Evolutionary conservation across 1,140 invertebrate genomes (phyloP).

Genomic region (Camponotus floridanus): DNA sequence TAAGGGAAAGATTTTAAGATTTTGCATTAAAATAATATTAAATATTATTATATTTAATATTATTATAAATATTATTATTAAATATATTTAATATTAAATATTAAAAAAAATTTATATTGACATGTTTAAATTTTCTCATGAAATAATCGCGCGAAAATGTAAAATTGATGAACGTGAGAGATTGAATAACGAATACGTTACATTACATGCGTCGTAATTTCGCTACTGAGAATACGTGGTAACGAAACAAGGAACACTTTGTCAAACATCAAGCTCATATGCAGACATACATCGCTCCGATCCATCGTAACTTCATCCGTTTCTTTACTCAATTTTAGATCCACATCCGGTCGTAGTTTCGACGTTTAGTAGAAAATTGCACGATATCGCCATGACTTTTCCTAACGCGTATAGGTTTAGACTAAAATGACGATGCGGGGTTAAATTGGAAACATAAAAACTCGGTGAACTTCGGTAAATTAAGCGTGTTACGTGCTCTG

Average conservation of each 20-base stretch:
- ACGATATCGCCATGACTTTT: background rate
- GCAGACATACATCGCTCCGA: slow-evolving; percentile 2
- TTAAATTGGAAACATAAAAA: background rate
- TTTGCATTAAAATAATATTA: background rate
- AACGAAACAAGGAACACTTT: slow-evolving; percentile 58
- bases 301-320: slow-evolving; percentile 21
- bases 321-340: slow-evolving; percentile 33
- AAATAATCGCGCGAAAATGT: background rate
- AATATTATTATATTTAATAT: too few relatives aligned
- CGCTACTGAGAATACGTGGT: slow-evolving; percentile 11
- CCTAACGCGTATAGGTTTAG: too few relatives aligned
- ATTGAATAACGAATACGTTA: background rate
- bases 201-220: slow-evolving; percentile 13
- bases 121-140: background rate
- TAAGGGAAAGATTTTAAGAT: slow-evolving; percentile 13
- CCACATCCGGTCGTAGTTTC: slow-evolving; percentile 21
- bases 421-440: background rate
- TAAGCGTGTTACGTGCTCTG: background rate
- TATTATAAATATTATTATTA: too few relatives aligned
- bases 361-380: slow-evolving; percentile 7
- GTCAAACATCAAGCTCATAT: slow-evolving; percentile 32
- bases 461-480: background rate
- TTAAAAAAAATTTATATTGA: background rate
- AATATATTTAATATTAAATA: too few relatives aligned
- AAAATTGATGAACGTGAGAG: background rate